phyloP scores from a whole-genome alignment of 2,888 invertebrate species.

The Phasia obesa region DNA sequence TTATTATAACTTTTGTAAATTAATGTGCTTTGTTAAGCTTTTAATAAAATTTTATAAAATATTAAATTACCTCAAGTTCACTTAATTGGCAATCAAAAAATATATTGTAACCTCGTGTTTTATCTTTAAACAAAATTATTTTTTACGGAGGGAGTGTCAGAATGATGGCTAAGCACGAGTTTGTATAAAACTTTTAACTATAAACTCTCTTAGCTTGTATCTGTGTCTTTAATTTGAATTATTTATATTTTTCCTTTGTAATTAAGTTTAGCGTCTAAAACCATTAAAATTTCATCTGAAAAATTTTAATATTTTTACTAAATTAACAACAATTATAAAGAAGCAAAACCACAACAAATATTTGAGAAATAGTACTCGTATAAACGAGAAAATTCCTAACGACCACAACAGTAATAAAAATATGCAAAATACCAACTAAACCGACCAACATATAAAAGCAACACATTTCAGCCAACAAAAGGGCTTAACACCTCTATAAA shows the following conservation, averaged over 20 bases:
- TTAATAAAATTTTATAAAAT: constrained; percentile 13
- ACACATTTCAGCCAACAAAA: constrained; percentile 17
- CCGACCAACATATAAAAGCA: constrained; percentile 1
- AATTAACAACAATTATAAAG: constrained; percentile 38
- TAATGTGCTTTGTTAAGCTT: neutral
- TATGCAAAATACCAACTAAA: constrained; percentile 17
- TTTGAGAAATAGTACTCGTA: neutral
- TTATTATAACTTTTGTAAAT: too few relatives aligned
- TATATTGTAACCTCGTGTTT: neutral
- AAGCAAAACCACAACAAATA: constrained; percentile 2
- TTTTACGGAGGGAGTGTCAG: too few relatives aligned
- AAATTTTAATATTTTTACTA: constrained; percentile 50
- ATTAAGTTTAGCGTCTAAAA: too few relatives aligned
- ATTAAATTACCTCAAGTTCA: constrained; percentile 1
- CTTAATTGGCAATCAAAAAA: constrained; percentile 30
- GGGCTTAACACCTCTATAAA: constrained; percentile 57
- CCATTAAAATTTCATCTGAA: constrained; percentile 34
- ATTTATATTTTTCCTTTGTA: constrained; percentile 3
- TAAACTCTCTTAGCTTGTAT: constrained; percentile 38
- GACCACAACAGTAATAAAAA: constrained; percentile 59
- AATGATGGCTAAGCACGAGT: neutral
- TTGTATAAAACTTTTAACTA: constrained; percentile 20
- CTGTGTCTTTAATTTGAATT: constrained; percentile 7
- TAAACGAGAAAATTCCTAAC: constrained; percentile 17
- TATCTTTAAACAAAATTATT: too few relatives aligned